Percentiles rank a stretch among this genome's conserved stretches.
phyloP scores from a whole-genome alignment of 2,888 invertebrate species.

The Cryptocephalus moraei region DNA sequence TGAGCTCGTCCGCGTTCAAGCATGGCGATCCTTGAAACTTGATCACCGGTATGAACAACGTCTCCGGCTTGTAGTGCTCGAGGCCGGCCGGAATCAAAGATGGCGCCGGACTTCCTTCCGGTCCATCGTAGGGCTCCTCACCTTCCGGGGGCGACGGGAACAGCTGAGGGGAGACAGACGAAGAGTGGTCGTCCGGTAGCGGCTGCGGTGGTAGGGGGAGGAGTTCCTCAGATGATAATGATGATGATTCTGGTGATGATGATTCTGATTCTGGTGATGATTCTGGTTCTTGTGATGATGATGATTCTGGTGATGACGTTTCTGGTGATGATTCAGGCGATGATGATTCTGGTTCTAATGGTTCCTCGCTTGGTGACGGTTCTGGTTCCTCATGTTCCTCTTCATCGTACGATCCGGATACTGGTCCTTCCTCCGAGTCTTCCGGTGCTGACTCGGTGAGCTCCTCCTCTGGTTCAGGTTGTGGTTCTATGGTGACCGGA shows the following conservation, averaged over 20 bases:
- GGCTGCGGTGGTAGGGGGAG: too few species aligned
- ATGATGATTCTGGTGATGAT: background rate
- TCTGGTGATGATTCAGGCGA: background rate
- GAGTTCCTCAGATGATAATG: background rate
- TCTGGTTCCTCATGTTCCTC: conserved; percentile 1
- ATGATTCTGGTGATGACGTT: background rate
- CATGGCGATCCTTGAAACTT: conserved; percentile 14
- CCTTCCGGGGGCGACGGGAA: background rate
- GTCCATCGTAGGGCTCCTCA: background rate
- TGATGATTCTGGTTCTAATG: background rate
- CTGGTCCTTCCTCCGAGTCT: background rate
- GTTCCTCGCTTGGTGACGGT: background rate
- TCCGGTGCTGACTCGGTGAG: background rate
- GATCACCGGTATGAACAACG: conserved; percentile 19
- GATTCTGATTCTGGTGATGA: background rate
- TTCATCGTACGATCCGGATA: background rate
- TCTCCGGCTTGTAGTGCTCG: conserved; percentile 4
- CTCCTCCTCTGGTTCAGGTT: background rate
- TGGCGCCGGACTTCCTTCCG: background rate
- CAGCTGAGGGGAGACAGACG: too few species aligned
- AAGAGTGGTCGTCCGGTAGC: too few species aligned
- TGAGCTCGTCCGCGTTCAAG: conserved; percentile 14
- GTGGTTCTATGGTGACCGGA: background rate
- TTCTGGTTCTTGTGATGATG: background rate
- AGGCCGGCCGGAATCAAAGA: too few species aligned